A percentile compares a stretch with the other conserved stretches of the same genome.
Evolutionary conservation across 2,797 vertebrate species (phyloP).

Genomic region (Malacoctenus gilli): DNA sequence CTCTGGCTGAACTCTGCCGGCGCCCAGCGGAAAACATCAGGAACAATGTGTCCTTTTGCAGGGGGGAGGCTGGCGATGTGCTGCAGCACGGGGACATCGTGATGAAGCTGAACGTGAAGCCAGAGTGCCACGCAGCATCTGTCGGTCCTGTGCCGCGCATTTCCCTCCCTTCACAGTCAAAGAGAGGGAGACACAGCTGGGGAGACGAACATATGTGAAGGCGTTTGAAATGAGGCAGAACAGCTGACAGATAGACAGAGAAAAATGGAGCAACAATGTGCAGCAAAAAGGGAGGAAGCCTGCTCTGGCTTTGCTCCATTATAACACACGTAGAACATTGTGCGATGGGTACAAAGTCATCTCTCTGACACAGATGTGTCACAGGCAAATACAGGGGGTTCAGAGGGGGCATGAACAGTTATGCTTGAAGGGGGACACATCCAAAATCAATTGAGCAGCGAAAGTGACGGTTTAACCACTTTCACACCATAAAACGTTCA

Average conservation of each 20-base stretch:
- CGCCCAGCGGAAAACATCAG: not conserved
- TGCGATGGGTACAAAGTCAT: too few relatives aligned
- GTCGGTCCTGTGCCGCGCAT: constrained; percentile 26
- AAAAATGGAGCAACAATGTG: not conserved
- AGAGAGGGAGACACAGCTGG: constrained; percentile 8
- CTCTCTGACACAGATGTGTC: too few relatives aligned
- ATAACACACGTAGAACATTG: not conserved
- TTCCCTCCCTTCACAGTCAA: constrained; percentile 25
- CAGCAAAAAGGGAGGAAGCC: not conserved
- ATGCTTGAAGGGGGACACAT: too few relatives aligned
- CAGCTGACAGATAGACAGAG: constrained; percentile 3
- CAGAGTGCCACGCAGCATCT: constrained; percentile 36
- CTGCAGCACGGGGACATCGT: constrained; percentile 19
- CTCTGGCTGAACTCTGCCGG: constrained; percentile 16
- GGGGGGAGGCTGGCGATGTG: constrained; percentile 34
- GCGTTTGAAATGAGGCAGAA: constrained; percentile 7
- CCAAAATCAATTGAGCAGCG: too few relatives aligned
- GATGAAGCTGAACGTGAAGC: constrained; percentile 39
- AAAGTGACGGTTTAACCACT: too few relatives aligned
- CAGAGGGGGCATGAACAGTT: too few relatives aligned
- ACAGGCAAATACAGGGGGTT: too few relatives aligned
- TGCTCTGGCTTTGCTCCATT: not conserved
- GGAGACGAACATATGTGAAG: not conserved
- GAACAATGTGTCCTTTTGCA: constrained; percentile 50
- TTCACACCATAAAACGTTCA: too few relatives aligned